phyloP scores from a whole-genome alignment of 2,113 vertebrate genomes.

The Myotis yumanensis region DNA sequence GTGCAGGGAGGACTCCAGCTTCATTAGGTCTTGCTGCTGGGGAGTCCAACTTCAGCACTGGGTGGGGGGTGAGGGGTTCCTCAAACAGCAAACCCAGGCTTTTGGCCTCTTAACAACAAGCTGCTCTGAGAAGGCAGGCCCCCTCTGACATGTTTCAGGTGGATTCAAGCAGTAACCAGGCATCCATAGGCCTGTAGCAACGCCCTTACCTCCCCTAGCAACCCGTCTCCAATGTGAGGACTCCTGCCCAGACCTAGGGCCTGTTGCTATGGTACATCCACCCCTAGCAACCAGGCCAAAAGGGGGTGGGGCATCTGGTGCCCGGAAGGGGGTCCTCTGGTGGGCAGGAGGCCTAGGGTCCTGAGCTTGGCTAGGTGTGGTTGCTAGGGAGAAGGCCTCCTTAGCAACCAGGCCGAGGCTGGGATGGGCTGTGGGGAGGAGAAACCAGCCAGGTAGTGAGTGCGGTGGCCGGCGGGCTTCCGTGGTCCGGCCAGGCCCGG shows the following conservation, averaged over 20 bases:
- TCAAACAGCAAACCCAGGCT: neutral
- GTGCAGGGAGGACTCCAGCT: neutral
- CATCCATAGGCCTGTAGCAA: neutral
- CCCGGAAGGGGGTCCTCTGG: conserved; percentile 52
- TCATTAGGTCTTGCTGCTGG: neutral
- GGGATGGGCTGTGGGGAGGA: conserved; percentile 64
- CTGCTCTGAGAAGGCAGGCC: neutral
- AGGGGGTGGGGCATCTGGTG: conserved; percentile 38
- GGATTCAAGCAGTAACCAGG: neutral
- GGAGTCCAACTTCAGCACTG: neutral
- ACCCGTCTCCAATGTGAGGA: conserved; percentile 50
- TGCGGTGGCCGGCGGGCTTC: conserved; percentile 4
- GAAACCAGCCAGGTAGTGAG: conserved; percentile 62
- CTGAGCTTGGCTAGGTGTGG: conserved; percentile 48
- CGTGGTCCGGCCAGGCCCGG: conserved; percentile 13
- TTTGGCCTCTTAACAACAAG: neutral
- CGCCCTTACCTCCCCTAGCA: conserved; percentile 66
- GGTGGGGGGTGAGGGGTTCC: fast-evolving
- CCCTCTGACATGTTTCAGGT: neutral
- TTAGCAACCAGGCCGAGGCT: conserved; percentile 66
- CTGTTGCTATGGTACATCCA: conserved; percentile 69
- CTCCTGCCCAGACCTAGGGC: conserved; percentile 42
- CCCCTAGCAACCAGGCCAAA: conserved; percentile 71
- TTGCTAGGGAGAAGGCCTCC: conserved; percentile 72
- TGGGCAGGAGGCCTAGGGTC: conserved; percentile 56